phyloP scores from a whole-genome alignment of 35 echinoderm and acorn worm genomes.

The Eucidaris tribuloides region DNA sequence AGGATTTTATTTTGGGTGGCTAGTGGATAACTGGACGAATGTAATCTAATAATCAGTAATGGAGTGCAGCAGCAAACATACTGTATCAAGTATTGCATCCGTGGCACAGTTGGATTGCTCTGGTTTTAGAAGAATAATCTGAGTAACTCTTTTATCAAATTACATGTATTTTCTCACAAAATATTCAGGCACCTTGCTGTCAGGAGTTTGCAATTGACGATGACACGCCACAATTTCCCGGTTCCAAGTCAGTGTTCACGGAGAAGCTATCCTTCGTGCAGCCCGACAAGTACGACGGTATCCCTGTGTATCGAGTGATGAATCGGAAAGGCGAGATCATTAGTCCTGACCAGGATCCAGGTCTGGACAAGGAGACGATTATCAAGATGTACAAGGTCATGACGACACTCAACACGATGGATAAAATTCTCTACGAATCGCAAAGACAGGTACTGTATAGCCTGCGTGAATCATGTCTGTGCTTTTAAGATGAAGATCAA shows the following conservation, averaged over 20 bases:
- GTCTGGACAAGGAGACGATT: slow-evolving; percentile 65
- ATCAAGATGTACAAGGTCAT: slow-evolving; percentile 98
- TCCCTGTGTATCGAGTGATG: slow-evolving; percentile 90
- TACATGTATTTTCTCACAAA: no score
- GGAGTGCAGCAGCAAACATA: no score
- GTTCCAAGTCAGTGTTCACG: slow-evolving; percentile 74
- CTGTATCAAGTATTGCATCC: no score
- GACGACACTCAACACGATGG: slow-evolving; percentile 85
- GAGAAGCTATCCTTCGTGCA: slow-evolving; percentile 78
- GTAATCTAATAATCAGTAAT: no score
- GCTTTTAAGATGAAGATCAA: no score
- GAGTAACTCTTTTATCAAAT: no score
- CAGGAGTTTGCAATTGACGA: slow-evolving; percentile 43
- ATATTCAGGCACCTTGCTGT: neutral
- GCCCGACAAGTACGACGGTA: slow-evolving; percentile 77
- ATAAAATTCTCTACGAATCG: slow-evolving; percentile 96
- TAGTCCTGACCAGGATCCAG: slow-evolving; percentile 71
- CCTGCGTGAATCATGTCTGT: no score
- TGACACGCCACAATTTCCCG: slow-evolving; percentile 85
- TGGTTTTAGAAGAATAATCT: no score
- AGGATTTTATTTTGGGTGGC: no score
- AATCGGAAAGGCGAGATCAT: slow-evolving; percentile 80
- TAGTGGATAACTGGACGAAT: no score
- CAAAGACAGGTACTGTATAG: slow-evolving; percentile 98
- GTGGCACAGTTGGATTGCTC: no score